Conservation (phyloP, 2,888 invertebrate species). For the Ectemnius lituratus region DNA sequence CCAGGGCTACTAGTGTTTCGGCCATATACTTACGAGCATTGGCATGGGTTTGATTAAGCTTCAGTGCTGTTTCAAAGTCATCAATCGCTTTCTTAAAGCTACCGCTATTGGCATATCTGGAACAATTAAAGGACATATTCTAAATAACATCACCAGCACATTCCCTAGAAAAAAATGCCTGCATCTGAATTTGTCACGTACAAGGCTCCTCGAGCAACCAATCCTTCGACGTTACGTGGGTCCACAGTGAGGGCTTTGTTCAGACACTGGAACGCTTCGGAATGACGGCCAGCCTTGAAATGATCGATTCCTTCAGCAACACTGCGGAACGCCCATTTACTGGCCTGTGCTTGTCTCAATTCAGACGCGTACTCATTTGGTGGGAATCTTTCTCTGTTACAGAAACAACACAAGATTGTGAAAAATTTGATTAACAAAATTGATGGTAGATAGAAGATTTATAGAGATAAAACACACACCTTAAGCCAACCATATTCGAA, state of each 20-base stretch:
- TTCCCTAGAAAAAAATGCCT: neutral
- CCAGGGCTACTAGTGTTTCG: slow-evolving; percentile 93
- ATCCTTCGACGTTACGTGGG: slow-evolving; percentile 93
- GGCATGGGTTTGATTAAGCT: slow-evolving; percentile 92
- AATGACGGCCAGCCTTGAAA: slow-evolving; percentile 94
- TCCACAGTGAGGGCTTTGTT: slow-evolving; percentile 96
- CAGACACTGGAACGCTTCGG: slow-evolving; percentile 96
- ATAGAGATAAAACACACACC: slow-evolving; percentile 78
- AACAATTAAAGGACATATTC: slow-evolving; percentile 4
- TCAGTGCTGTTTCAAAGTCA: slow-evolving; percentile 95
- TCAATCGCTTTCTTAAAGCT: slow-evolving; percentile 95
- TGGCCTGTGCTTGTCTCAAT: slow-evolving; percentile 92
- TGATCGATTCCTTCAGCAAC: slow-evolving; percentile 97
- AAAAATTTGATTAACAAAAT: slow-evolving; percentile 8
- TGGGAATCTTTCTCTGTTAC: slow-evolving; percentile 85
- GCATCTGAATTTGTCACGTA: slow-evolving; percentile 75
- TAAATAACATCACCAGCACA: neutral
- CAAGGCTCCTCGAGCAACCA: slow-evolving; percentile 93
- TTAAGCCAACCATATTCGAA: slow-evolving; percentile 85
- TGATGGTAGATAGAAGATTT: no score
- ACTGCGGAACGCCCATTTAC: slow-evolving; percentile 94
- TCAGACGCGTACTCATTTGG: slow-evolving; percentile 90
- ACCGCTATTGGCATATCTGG: slow-evolving; percentile 92
- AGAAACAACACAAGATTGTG: neutral
- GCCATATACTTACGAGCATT: slow-evolving; percentile 97